Percentiles rank a stretch among this genome's conserved stretches.
Conservation (phyloP, 92 coral and sea anemone genomes). For the Heteractis magnifica region DNA sequence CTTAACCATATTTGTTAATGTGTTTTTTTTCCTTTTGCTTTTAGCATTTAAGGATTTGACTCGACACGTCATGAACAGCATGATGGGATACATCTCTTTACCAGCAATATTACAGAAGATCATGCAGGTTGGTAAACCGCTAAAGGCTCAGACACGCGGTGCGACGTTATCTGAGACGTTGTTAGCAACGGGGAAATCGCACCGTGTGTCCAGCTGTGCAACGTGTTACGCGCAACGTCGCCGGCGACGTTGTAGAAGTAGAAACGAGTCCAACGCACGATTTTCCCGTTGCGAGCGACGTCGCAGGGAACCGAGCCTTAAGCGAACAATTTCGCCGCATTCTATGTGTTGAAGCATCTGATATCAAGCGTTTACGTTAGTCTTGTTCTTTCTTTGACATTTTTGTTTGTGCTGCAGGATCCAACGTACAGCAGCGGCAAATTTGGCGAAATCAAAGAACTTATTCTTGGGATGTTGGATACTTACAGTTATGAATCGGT, state of each 20-base stretch:
- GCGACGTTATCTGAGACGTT: no score
- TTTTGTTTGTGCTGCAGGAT: constrained; percentile 46
- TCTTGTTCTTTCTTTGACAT: neutral
- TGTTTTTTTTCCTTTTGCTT: neutral
- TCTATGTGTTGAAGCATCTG: no score
- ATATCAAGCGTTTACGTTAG: no score
- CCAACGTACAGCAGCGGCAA: constrained; percentile 93
- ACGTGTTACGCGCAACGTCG: no score
- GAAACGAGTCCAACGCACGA: no score
- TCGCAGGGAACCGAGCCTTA: no score
- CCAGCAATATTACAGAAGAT: constrained; percentile 94
- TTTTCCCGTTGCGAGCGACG: no score
- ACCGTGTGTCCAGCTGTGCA: no score
- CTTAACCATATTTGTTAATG: neutral
- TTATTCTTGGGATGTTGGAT: constrained; percentile 92
- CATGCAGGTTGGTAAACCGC: constrained; percentile 68
- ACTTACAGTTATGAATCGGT: constrained; percentile 96
- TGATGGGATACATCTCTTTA: constrained; percentile 97
- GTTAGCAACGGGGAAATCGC: no score
- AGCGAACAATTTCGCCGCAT: no score
- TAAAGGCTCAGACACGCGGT: neutral
- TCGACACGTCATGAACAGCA: constrained; percentile 95
- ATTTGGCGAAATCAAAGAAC: constrained; percentile 96
- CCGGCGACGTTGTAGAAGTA: no score
- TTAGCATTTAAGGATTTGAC: constrained; percentile 90